Evolutionary conservation across 2,888 invertebrate species (phyloP).

Genomic region (Eristalis pertinax): DNA sequence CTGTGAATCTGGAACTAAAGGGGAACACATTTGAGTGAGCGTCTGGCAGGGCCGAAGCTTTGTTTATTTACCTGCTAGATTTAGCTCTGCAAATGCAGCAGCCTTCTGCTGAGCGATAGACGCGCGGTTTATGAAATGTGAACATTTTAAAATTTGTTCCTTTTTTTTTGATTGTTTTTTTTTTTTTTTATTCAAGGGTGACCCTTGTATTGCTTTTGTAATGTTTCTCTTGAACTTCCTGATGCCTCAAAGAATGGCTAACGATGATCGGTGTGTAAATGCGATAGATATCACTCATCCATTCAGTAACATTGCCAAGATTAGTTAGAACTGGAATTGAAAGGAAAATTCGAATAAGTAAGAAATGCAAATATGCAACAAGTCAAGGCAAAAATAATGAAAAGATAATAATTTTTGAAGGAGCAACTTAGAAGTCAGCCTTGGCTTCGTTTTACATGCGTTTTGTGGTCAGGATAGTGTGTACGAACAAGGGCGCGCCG

Average conservation of each 20-base stretch:
- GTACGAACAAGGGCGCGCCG: too few species aligned
- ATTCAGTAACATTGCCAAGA: slow-evolving; percentile 59
- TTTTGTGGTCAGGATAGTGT: too few species aligned
- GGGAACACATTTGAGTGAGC: background rate
- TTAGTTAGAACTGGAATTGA: slow-evolving; percentile 33
- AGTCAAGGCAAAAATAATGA: too few species aligned
- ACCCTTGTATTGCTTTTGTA: slow-evolving; percentile 48
- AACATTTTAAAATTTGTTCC: slow-evolving; percentile 84
- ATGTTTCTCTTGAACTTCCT: slow-evolving; percentile 19
- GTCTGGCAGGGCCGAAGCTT: background rate
- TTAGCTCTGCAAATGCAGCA: slow-evolving; percentile 94
- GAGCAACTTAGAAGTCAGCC: too few species aligned
- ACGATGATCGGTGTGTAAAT: background rate
- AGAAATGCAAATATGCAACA: background rate
- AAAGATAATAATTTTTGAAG: too few species aligned
- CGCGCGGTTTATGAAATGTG: slow-evolving; percentile 93
- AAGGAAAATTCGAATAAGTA: slow-evolving; percentile 3
- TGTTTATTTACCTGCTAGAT: slow-evolving; percentile 86
- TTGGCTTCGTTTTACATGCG: too few species aligned
- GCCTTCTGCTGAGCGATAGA: slow-evolving; percentile 90
- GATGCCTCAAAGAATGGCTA: background rate
- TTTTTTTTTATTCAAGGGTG: background rate
- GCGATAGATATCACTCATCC: slow-evolving; percentile 18
- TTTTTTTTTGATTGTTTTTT: background rate
- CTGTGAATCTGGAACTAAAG: slow-evolving; percentile 90